Evolutionary conservation across 23 tunicate genomes (phyloP).

Genomic region (Halocynthia roretzi): DNA sequence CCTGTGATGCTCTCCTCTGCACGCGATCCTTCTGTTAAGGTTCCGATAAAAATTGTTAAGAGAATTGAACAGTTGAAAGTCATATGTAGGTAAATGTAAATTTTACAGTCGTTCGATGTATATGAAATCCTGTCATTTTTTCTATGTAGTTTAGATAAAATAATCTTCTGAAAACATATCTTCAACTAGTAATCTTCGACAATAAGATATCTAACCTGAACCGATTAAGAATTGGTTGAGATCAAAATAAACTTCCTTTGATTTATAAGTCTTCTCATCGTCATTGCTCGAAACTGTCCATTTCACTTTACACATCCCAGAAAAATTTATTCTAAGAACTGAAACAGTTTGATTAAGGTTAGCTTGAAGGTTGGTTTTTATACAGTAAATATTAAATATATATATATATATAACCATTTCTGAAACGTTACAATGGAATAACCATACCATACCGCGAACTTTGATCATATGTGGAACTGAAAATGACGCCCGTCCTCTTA

Average conservation of each 20-base stretch:
- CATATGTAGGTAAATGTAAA: too few relatives aligned
- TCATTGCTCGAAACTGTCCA: constrained; percentile 40
- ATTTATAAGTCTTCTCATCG: constrained; percentile 53
- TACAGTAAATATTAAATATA: neutral
- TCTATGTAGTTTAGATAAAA: too few relatives aligned
- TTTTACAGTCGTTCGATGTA: too few relatives aligned
- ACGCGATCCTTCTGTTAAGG: neutral
- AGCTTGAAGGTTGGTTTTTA: neutral
- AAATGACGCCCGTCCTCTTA: constrained; percentile 1
- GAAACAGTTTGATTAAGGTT: neutral
- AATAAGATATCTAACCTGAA: too few relatives aligned
- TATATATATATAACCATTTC: neutral
- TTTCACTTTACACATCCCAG: constrained; percentile 38
- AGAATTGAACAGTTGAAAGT: too few relatives aligned
- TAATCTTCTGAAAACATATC: too few relatives aligned
- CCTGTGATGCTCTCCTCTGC: neutral
- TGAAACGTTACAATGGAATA: neutral
- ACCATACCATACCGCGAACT: constrained; percentile 8
- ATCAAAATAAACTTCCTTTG: constrained; percentile 22
- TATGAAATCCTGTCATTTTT: too few relatives aligned
- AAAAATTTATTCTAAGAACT: constrained; percentile 13
- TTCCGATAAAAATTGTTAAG: neutral
- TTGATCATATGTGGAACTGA: neutral
- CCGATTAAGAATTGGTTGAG: too few relatives aligned
- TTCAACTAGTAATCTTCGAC: too few relatives aligned